Base-by-base conservation (phyloP, 2,113 vertebrate species). In the Corvus cornix region DNA sequence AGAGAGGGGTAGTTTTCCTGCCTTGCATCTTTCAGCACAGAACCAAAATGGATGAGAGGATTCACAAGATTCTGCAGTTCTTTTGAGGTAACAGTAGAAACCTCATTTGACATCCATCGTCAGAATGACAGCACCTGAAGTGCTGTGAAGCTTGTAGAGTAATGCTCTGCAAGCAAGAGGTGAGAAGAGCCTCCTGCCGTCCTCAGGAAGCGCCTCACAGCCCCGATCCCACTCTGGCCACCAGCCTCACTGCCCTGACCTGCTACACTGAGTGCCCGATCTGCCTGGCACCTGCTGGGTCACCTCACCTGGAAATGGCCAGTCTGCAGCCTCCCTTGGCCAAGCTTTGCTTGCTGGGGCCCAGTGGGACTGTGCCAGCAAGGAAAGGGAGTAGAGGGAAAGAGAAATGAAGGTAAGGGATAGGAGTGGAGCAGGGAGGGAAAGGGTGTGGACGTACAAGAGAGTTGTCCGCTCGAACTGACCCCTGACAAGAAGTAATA, bases 241-340 rank as follows among this genome's bases (percentile, higher is more conserved):
- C 35, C 16, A 27, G 24, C 18, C 30, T 43, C 10, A 16, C 15
- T 51, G 22, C 30, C 26, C 31, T 31, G 23, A 30, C 31, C 67
- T 39, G 5, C 23, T 1, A 0, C 15, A 14, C 31, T 2, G 1
- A 22, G 13, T 0, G 2, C 14, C 6, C 0, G 0, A n/a, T 16
- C 44, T 5, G 11, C 35, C 59, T 27, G 51, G 26, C 27, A 19
- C 5, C 12, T 0, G 0, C 19, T 2, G 0, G 30, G 9, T 35
- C 0, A 3, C 28, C 24, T 58, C 28, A 46, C 24, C 35, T 79
- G 44, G 39, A 70, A 81, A 37, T 16, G 1, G 11, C 19, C 43
- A 18, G 18, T 23, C 60, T 56, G 30, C 4, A 2, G 10, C 6
- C 33, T 13, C 33, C 14, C 11, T 4, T 9, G 23, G 16, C 41